Conservation (phyloP, 2,797 vertebrate species). For the Craterocephalus amniculus region DNA sequence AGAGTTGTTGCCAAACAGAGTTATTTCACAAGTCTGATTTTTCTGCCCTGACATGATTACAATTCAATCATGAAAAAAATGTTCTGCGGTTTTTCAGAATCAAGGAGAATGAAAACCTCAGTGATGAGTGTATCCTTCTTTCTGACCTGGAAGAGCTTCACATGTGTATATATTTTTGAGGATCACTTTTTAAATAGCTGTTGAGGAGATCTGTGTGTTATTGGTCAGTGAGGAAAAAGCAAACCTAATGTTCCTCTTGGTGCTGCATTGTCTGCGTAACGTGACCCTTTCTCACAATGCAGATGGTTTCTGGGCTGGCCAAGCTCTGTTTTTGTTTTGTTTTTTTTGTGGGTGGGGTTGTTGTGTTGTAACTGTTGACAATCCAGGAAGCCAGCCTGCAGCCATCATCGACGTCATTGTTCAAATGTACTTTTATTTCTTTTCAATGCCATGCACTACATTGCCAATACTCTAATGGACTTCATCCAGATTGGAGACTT, state of each 20-base stretch:
- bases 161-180: constrained; percentile 34
- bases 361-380: constrained; percentile 47
- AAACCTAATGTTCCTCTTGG: not conserved
- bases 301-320: constrained; percentile 17
- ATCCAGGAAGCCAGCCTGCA: constrained; percentile 41
- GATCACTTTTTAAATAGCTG: constrained; percentile 10
- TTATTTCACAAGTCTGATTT: constrained; percentile 15
- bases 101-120: not conserved
- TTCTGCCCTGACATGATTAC: constrained; percentile 11
- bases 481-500: constrained; percentile 40
- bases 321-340: not conserved
- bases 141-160: not conserved
- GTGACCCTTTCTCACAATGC: constrained; percentile 13
- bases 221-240: not conserved
- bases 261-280: constrained; percentile 5
- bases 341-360: not conserved
- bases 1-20: constrained; percentile 34
- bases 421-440: constrained; percentile 20
- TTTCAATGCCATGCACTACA: constrained; percentile 71
- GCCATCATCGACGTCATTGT: constrained; percentile 8
- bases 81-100: constrained; percentile 21
- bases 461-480: constrained; percentile 60
- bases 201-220: constrained; percentile 1
- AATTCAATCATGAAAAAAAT: constrained; percentile 14
- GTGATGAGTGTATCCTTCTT: not conserved